phyloP scores from a whole-genome alignment of 1,140 invertebrate genomes.

The Periplaneta americana region DNA sequence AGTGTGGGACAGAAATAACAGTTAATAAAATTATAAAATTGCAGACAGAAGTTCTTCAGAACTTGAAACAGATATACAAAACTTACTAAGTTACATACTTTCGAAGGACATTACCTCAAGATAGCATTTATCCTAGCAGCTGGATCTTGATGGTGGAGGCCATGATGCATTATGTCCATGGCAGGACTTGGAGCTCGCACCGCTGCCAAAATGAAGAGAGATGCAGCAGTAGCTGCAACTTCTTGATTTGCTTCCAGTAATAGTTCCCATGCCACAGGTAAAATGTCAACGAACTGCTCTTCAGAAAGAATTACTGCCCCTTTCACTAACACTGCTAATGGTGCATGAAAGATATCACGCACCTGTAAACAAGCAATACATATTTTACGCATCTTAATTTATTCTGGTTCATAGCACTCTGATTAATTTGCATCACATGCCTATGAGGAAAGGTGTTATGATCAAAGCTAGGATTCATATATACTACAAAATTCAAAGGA shows the following conservation, averaged over 20 bases:
- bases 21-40: no score
- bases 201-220: slow-evolving; percentile 86
- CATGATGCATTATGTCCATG: slow-evolving; percentile 79
- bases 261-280: slow-evolving; percentile 91
- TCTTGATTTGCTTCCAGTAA: slow-evolving; percentile 77
- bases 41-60: no score
- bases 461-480: no score
- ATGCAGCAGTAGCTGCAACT: slow-evolving; percentile 73
- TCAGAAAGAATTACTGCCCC: slow-evolving; percentile 85
- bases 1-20: no score
- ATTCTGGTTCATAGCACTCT: not conserved
- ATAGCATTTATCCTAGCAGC: slow-evolving; percentile 71
- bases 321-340: slow-evolving; percentile 85
- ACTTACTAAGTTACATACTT: no score
- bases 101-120: slow-evolving; percentile 63
- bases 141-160: slow-evolving; percentile 77
- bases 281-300: slow-evolving; percentile 80
- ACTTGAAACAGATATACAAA: no score
- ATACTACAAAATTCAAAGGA: no score
- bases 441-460: no score
- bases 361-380: slow-evolving; percentile 41
- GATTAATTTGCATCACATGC: no score
- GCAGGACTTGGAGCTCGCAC: slow-evolving; percentile 85
- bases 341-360: slow-evolving; percentile 83
- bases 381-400: not conserved